A percentile compares a stretch with the other conserved stretches of the same genome.
Evolutionary conservation across 2,797 vertebrate genomes (phyloP).

Genomic region (Phyllotis vaccarum): DNA sequence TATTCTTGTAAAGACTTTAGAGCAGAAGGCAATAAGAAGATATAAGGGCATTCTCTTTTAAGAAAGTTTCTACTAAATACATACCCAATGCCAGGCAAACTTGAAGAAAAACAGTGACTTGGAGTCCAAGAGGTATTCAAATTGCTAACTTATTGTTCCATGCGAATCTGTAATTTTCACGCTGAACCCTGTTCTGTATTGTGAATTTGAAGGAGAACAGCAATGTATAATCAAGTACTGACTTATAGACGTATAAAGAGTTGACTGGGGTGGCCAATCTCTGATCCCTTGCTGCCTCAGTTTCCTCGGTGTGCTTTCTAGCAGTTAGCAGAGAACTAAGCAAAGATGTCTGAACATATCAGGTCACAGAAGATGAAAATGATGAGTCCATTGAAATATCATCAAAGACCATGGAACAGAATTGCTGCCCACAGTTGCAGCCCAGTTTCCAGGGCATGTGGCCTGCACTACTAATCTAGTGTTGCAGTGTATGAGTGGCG

Average conservation of each 20-base stretch:
- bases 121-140: slow-evolving; percentile 4
- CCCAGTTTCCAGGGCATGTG: slow-evolving; percentile 98
- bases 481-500: slow-evolving; percentile 96
- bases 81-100: slow-evolving; percentile 4
- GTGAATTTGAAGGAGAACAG: slow-evolving; percentile 41
- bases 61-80: slow-evolving; percentile 6
- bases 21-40: background rate
- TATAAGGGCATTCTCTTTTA: background rate
- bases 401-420: slow-evolving; percentile 96
- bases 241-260: background rate
- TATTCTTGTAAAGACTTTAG: background rate
- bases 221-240: slow-evolving; percentile 16
- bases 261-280: background rate
- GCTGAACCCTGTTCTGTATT: slow-evolving; percentile 7
- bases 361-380: slow-evolving; percentile 97
- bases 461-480: slow-evolving; percentile 95
- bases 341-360: slow-evolving; percentile 96
- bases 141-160: background rate
- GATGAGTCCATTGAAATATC: slow-evolving; percentile 99
- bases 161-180: slow-evolving; percentile 24
- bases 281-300: background rate
- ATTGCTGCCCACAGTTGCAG: slow-evolving; percentile 94
- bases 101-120: slow-evolving; percentile 14
- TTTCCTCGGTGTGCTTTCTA: slow-evolving; percentile 13
- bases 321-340: slow-evolving; percentile 61